Percentiles rank a stretch among this genome's conserved stretches.
Conservation (phyloP, 2,888 invertebrate species). For the Latrodectus elegans region DNA sequence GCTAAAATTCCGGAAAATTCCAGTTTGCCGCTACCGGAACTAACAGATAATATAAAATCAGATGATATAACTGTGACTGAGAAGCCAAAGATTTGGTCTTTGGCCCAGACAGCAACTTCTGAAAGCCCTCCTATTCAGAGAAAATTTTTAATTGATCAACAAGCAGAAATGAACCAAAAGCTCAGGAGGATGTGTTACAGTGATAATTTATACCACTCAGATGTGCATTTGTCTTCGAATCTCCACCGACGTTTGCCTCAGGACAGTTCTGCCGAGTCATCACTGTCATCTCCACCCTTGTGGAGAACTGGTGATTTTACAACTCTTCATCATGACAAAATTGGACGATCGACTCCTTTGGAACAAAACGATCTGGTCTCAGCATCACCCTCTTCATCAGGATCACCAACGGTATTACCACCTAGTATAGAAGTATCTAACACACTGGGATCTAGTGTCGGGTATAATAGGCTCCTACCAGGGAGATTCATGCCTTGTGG, state of each 20-base stretch:
- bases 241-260: conserved; percentile 39
- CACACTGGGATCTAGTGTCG: conserved; percentile 24
- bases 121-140: conserved; percentile 87
- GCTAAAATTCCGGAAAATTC: too few species aligned
- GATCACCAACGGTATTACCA: conserved; percentile 50
- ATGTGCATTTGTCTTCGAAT: conserved; percentile 6
- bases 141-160: conserved; percentile 23
- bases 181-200: conserved; percentile 31
- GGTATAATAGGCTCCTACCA: conserved; percentile 40
- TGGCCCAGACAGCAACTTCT: conserved; percentile 94
- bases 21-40: conserved; percentile 7
- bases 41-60: conserved; percentile 22
- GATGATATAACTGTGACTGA: conserved; percentile 13
- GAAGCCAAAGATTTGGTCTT: conserved; percentile 91
- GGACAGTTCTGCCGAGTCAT: conserved; percentile 65
- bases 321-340: conserved; percentile 24
- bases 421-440: conserved; percentile 35
- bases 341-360: conserved; percentile 31
- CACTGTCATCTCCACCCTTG: conserved; percentile 55
- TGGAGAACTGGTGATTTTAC: conserved; percentile 49
- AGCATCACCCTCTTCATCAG: conserved; percentile 55
- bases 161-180: conserved; percentile 25
- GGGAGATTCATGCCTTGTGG: conserved; percentile 46
- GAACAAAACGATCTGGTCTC: conserved; percentile 53
- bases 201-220: conserved; percentile 14